phyloP scores from a whole-genome alignment of 2,113 vertebrate genomes.

The Mesembrinibis cayennensis region DNA sequence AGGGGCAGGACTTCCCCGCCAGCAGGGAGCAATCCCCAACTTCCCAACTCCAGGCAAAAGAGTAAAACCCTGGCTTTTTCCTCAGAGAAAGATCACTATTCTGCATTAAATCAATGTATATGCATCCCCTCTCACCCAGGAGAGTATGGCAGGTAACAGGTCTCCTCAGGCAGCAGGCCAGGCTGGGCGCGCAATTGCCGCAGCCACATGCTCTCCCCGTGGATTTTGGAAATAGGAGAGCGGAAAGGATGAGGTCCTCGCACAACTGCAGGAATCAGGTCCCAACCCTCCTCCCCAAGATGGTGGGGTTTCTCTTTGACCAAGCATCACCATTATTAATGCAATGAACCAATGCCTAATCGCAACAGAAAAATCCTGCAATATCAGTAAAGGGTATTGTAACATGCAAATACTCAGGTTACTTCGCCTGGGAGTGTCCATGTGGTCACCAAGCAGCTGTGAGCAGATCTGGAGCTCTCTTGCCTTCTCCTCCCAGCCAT shows the following conservation, averaged over 20 bases:
- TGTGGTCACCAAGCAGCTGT: background rate
- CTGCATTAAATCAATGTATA: background rate
- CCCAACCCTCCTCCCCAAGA: background rate
- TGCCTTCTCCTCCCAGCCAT: background rate
- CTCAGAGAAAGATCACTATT: background rate
- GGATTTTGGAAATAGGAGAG: background rate
- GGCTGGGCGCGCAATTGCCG: rapidly evolving
- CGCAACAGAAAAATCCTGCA: background rate
- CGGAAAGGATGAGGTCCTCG: background rate
- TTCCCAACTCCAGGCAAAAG: background rate
- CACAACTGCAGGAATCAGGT: background rate
- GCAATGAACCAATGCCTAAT: rapidly evolving
- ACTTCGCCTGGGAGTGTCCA: background rate
- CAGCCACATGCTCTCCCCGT: rapidly evolving
- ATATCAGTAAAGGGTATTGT: background rate
- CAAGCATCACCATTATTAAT: background rate
- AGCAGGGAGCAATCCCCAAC: background rate
- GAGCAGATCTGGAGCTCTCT: background rate
- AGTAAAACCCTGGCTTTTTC: background rate
- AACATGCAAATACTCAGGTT: background rate
- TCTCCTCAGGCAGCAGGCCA: rapidly evolving
- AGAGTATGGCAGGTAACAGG: background rate
- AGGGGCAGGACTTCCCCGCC: background rate
- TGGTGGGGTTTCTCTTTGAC: background rate
- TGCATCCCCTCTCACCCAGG: background rate